Conservation (phyloP, 2,113 vertebrate genomes). For the Periophthalmus modestus region DNA sequence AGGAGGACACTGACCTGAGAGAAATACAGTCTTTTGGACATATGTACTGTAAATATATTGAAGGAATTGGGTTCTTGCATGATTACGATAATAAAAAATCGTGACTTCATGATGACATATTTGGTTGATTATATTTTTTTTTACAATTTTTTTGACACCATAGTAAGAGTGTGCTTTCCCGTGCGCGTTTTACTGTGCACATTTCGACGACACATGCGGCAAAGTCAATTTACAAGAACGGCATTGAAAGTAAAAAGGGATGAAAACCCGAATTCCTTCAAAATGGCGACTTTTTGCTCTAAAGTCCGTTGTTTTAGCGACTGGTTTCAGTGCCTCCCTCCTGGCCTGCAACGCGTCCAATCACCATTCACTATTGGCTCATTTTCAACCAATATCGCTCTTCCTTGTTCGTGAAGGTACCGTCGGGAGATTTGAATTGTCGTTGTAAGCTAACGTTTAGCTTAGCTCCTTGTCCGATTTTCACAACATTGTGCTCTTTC, state of each 20-base stretch:
- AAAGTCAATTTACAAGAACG: conserved; percentile 19
- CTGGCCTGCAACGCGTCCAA: conserved; percentile 68
- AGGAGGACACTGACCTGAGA: conserved; percentile 78
- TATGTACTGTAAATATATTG: conserved; percentile 20
- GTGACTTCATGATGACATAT: conserved; percentile 53
- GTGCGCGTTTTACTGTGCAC: conserved; percentile 45
- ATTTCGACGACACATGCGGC: conserved; percentile 57
- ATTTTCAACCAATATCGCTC: conserved; percentile 22
- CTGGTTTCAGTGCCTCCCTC: conserved; percentile 68
- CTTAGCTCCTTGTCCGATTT: conserved; percentile 76
- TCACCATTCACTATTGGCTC: conserved; percentile 27
- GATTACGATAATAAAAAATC: conserved; percentile 57
- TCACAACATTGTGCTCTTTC: conserved; percentile 88
- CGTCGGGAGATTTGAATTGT: conserved; percentile 7
- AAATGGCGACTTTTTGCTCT: conserved; percentile 11
- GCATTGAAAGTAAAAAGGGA: background rate
- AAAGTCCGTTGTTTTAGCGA: conserved; percentile 42
- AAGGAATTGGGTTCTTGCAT: conserved; percentile 32
- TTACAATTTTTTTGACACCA: conserved; percentile 45
- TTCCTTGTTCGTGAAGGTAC: conserved; percentile 15
- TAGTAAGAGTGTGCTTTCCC: conserved; percentile 60
- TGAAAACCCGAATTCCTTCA: conserved; percentile 35
- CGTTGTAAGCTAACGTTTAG: conserved; percentile 39
- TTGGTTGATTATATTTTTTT: conserved; percentile 21
- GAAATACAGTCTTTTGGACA: conserved; percentile 61